Evolutionary conservation across 2,888 invertebrate genomes (phyloP), one percentile per base, ranked within the genome.

Genomic region (Melitaea athalia): DNA sequence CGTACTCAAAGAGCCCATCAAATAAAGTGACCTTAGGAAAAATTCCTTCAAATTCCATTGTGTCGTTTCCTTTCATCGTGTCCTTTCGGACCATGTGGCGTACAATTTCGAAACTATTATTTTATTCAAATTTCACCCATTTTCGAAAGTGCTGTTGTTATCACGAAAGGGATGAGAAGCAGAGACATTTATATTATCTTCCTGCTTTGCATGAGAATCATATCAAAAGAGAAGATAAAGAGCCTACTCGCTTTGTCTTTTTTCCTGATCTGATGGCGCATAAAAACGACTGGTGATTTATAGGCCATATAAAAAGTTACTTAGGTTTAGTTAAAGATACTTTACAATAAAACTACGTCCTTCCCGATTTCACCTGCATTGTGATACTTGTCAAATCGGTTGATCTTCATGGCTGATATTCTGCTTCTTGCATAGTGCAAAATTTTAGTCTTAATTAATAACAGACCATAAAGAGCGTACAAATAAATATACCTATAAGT

Each of bases 51-150:
- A 80, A 71, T 73, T 76, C 80, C 76, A 81, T 85, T 85, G 82
- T 84, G 64, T 74, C 70, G 53, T 73, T 70, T 65, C 68, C 57
- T 68, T 64, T 67, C 64, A 50, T 49, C 42, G n/a, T 15, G 66
- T 71, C 76, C 79, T 80, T 76, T 79, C 67, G 78, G 66, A 74
- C 80, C 81, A 83, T 82, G 78, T 80, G 81, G 79, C 77, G 78
- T 80, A 77, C 83, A 81, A 81, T 81, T 83, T 75, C 78, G 75
- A 77, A 84, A 87, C 86, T 88, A 88, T 87, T 87, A 88, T 89
- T 87, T 88, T 88, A 89, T 88, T 88, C 86, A 88, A 88, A 88
- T 87, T 81, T 79, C 64, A 69, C 59, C 59, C 69, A 67, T 75
- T 73, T 71, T 74, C 63, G 68, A 55, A 67, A 68, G 70, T 69